phyloP scores from a whole-genome alignment of 1,140 invertebrate genomes.

The Coboldia fuscipes region DNA sequence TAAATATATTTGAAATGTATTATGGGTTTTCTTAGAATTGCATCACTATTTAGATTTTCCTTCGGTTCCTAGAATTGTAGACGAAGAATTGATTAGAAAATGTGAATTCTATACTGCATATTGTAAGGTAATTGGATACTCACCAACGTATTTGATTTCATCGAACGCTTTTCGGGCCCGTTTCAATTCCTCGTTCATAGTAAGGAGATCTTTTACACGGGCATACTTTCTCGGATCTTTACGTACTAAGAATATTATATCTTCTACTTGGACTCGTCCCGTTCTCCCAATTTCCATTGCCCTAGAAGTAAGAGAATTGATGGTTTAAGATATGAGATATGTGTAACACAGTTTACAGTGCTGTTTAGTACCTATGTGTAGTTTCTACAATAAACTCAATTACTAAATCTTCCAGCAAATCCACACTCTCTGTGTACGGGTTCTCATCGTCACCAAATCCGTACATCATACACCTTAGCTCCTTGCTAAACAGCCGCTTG shows the following conservation, averaged over 20 bases:
- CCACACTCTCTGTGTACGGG: slow-evolving; percentile 96
- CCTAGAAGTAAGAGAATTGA: slow-evolving; percentile 26
- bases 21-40: no score
- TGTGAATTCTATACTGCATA: no score
- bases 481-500: slow-evolving; percentile 73
- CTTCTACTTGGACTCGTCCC: slow-evolving; percentile 90
- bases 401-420: slow-evolving; percentile 90
- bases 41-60: no score
- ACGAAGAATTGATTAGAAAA: no score
- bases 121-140: no score
- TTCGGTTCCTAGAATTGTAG: no score
- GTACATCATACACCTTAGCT: slow-evolving; percentile 97
- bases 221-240: slow-evolving; percentile 95
- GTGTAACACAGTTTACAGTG: background rate
- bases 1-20: no score
- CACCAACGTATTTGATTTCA: slow-evolving; percentile 84
- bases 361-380: slow-evolving; percentile 40
- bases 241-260: slow-evolving; percentile 91
- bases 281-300: slow-evolving; percentile 93
- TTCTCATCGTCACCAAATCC: slow-evolving; percentile 99
- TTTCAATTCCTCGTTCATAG: slow-evolving; percentile 98
- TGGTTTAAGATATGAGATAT: background rate
- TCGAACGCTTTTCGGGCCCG: slow-evolving; percentile 98
- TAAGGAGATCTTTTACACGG: slow-evolving; percentile 90
- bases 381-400: slow-evolving; percentile 97